Evolutionary conservation across 2,113 vertebrate species (phyloP).

Genomic region (Actenoides lindsayi): DNA sequence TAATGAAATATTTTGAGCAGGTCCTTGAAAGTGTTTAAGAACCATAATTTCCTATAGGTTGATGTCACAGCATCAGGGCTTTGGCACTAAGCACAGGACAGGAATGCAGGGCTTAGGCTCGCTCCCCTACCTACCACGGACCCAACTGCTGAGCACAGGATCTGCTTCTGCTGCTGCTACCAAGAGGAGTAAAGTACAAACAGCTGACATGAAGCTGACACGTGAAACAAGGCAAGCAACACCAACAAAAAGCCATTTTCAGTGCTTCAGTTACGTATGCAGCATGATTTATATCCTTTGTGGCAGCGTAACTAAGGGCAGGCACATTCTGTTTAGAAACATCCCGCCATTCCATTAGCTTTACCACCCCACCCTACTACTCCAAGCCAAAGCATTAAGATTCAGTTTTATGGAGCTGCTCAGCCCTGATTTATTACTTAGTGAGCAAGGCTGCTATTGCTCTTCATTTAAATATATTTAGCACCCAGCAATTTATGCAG

Average conservation of each 20-base stretch:
- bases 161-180: neutral
- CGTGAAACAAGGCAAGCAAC: neutral
- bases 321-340: conserved; percentile 47
- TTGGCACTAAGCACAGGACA: neutral
- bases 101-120: neutral
- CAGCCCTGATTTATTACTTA: conserved; percentile 28
- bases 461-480: conserved; percentile 29
- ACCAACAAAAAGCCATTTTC: conserved; percentile 30
- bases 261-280: neutral
- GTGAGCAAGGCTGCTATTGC: neutral
- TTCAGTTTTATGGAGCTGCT: conserved; percentile 4
- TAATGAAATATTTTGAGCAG: conserved; percentile 43
- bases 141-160: neutral
- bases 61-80: neutral
- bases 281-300: conserved; percentile 19
- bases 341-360: neutral
- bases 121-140: neutral
- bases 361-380: conserved; percentile 12
- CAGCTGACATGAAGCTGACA: neutral
- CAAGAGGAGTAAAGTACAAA: neutral
- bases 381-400: conserved; percentile 40
- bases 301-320: conserved; percentile 49
- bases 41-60: neutral
- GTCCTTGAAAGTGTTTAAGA: neutral
- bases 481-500: neutral